Evolutionary conservation across 1,140 invertebrate species (phyloP).

Genomic region (Bombyx mandarina): DNA sequence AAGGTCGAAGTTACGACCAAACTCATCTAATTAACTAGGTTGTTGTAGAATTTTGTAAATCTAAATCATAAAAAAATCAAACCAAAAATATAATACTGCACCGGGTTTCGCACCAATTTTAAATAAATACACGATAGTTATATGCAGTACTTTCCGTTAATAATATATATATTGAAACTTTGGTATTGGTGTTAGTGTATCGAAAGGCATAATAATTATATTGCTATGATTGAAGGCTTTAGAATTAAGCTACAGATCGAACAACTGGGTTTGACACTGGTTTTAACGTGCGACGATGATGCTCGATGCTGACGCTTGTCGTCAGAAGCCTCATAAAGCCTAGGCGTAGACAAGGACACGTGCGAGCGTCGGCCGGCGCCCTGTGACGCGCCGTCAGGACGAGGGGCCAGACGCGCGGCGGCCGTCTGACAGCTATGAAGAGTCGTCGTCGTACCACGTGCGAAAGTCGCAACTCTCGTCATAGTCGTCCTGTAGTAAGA

Average conservation of each 20-base stretch:
- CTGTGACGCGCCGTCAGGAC: conserved; percentile 16
- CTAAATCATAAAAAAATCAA: background rate
- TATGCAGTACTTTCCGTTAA: conserved; percentile 40
- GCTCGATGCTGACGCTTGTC: conserved; percentile 13
- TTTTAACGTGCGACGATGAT: background rate
- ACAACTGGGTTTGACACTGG: conserved; percentile 2
- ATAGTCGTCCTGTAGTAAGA: conserved; percentile 48
- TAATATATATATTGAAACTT: conserved; percentile 54
- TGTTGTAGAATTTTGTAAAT: too few relatives aligned
- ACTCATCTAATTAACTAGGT: too few relatives aligned
- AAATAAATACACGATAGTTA: conserved; percentile 17
- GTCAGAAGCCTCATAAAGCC: conserved; percentile 9
- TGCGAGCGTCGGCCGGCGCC: conserved; percentile 4
- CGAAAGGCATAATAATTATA: conserved; percentile 23
- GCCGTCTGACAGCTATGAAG: conserved; percentile 44
- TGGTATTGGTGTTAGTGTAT: conserved; percentile 56
- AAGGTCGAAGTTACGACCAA: too few relatives aligned
- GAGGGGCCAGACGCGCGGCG: conserved; percentile 17
- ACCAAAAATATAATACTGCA: conserved; percentile 34
- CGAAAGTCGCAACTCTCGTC: conserved; percentile 56
- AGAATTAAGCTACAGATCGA: conserved; percentile 4
- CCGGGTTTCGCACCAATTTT: conserved; percentile 16
- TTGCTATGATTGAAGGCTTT: conserved; percentile 2
- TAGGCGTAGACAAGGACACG: conserved; percentile 10
- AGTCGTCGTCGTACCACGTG: conserved; percentile 60